Base-by-base conservation (phyloP, 2,888 invertebrate species). In the Endotricha flammealis region DNA sequence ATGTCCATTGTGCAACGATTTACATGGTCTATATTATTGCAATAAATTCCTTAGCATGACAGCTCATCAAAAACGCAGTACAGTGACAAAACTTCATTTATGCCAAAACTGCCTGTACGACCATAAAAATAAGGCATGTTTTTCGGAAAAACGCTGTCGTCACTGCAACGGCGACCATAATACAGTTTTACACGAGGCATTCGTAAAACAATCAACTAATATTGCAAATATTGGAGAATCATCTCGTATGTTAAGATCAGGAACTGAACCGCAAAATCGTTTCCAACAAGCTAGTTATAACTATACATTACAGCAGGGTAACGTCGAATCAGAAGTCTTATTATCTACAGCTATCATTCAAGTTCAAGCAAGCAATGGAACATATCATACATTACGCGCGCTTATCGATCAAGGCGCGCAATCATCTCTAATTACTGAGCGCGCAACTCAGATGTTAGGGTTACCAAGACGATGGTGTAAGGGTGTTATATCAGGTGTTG, bases 71-170 rank as follows among this genome's bases (percentile, higher is more conserved):
- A 33, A 34, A 31, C 13, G 9, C 0, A 39, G 17, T 6, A 29
- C 28, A 23, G 11, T 42, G 13, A n/a, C 31, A n/a, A 36, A 36
- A 14, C 10, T 38, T 4, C 20, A 29, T 10, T 7, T 39, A 1
- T 42, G 42, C 24, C n/a, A 34, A 24, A 42, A 39, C 14, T 39
- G 39, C 14, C 12, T 42, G 7, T 31, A 30, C 14, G 14, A 22
- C 13, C 42, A 42, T 36, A 12, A 34, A 8, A 29, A 6, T 9
- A 31, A 29, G 4, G 6, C 14, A 11, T 42, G 42, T 10, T 9
- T 23, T 14, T 42, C 42, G 9, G 29, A 20, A 4, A 29, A 24
- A 30, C 3, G 29, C 2, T 42, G 41, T 29, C 32, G 38, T 4
- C 14, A 29, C 4, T 42, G 36, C 30, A 28, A 35, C 16, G 17